Evolutionary conservation across 1,140 invertebrate species (phyloP).

Genomic region (Aphelenchoides besseyi): DNA sequence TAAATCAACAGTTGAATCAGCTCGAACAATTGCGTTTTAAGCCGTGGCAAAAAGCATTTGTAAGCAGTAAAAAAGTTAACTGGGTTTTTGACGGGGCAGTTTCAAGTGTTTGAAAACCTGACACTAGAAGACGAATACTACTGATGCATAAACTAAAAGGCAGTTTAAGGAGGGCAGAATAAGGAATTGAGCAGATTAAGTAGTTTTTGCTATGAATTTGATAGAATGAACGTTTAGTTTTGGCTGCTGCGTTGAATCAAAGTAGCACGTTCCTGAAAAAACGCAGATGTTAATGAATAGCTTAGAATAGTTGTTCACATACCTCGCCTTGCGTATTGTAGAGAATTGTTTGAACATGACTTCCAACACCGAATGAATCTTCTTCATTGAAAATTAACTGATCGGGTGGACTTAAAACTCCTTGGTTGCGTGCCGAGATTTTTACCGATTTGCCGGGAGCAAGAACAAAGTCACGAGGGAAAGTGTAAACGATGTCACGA

Average conservation of each 20-base stretch:
- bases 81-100: no score
- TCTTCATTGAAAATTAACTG: constrained; percentile 59
- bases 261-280: constrained; percentile 58
- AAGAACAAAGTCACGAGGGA: constrained; percentile 58
- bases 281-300: no score
- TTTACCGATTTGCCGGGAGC: constrained; percentile 57
- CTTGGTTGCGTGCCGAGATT: constrained; percentile 60
- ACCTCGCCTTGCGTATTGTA: constrained; percentile 61
- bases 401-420: constrained; percentile 55
- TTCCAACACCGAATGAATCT: constrained; percentile 57
- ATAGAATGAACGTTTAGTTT: constrained; percentile 2
- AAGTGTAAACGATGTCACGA: constrained; percentile 60
- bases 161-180: no score
- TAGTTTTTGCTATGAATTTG: no score
- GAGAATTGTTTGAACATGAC: constrained; percentile 60
- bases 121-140: no score
- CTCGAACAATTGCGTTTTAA: no score
- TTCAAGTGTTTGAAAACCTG: no score
- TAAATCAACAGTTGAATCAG: no score
- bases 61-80: no score
- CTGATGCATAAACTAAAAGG: no score
- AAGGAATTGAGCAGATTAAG: no score
- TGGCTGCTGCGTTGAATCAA: constrained; percentile 58
- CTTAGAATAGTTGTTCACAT: neutral
- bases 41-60: no score